Conservation (phyloP, 2,113 vertebrate genomes). For the Fulica atra region DNA sequence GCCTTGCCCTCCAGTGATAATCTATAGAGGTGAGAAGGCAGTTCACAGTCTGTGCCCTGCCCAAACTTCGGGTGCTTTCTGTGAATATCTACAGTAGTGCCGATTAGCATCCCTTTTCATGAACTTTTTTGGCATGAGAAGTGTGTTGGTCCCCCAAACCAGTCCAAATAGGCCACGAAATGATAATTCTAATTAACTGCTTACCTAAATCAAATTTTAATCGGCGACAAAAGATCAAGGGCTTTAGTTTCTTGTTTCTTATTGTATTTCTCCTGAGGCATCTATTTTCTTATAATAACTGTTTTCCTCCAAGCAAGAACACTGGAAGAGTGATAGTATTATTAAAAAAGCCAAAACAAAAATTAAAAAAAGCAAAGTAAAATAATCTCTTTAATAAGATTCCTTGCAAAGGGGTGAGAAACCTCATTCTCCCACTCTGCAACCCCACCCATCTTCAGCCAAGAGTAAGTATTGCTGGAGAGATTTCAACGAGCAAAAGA, state of each 20-base stretch:
- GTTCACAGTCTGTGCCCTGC: neutral
- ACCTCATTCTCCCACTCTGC: neutral
- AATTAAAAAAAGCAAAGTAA: neutral
- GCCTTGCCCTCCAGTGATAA: neutral
- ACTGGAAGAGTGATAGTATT: neutral
- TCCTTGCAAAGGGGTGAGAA: neutral
- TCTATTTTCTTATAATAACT: slow-evolving; percentile 40
- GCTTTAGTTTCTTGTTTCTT: slow-evolving; percentile 56
- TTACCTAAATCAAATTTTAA: slow-evolving; percentile 67
- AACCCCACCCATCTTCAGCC: neutral
- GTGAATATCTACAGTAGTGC: neutral
- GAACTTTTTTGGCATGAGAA: neutral
- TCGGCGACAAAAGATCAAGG: slow-evolving; percentile 65
- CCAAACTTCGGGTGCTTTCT: neutral
- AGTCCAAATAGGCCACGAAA: slow-evolving; percentile 54
- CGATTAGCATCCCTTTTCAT: neutral
- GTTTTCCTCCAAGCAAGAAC: slow-evolving; percentile 42
- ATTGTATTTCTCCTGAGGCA: slow-evolving; percentile 51
- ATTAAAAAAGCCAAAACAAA: neutral
- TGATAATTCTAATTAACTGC: slow-evolving; percentile 64
- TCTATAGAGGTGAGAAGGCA: neutral
- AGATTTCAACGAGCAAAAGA: neutral
- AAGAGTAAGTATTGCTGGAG: neutral
- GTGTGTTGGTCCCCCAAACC: neutral
- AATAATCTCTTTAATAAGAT: slow-evolving; percentile 2